Conservation (phyloP, 53 echinoderm and acorn worm genomes). For the Paracentrotus lividus region DNA sequence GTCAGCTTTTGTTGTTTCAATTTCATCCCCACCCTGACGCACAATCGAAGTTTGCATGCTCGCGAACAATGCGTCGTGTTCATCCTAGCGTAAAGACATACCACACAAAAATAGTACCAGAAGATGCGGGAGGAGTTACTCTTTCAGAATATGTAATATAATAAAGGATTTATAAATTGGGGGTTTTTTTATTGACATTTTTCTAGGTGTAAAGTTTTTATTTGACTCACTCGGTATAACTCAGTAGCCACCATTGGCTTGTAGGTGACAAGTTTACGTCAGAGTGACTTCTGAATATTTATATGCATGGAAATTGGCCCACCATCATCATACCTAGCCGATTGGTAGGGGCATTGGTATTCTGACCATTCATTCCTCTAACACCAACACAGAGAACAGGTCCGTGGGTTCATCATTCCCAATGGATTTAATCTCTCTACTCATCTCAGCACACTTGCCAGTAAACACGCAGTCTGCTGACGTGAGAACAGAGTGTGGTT, state of each 20-base stretch:
- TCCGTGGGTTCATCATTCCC: constrained; percentile 10
- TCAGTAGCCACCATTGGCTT: not conserved
- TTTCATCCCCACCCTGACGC: no score
- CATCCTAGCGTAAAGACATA: no score
- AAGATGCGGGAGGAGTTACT: no score
- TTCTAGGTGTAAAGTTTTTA: no score
- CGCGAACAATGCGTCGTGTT: no score
- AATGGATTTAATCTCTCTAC: constrained; percentile 37
- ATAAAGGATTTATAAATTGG: no score
- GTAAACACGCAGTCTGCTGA: constrained; percentile 51
- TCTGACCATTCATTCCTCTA: constrained; percentile 39
- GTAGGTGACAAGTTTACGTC: constrained; percentile 37
- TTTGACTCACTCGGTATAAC: no score
- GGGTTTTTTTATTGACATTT: no score
- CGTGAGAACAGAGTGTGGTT: constrained; percentile 43
- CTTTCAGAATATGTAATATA: no score
- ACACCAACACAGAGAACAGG: constrained; percentile 25
- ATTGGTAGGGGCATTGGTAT: constrained; percentile 40
- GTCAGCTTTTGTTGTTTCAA: no score
- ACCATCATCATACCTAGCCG: constrained; percentile 16
- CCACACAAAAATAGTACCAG: no score
- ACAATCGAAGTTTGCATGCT: no score
- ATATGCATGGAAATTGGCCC: constrained; percentile 27
- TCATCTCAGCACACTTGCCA: not conserved
- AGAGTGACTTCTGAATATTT: constrained; percentile 41